A percentile compares a stretch with the other conserved stretches of the same genome.
Conservation (phyloP, 2,888 invertebrate species). For the Leucophenga maculata region DNA sequence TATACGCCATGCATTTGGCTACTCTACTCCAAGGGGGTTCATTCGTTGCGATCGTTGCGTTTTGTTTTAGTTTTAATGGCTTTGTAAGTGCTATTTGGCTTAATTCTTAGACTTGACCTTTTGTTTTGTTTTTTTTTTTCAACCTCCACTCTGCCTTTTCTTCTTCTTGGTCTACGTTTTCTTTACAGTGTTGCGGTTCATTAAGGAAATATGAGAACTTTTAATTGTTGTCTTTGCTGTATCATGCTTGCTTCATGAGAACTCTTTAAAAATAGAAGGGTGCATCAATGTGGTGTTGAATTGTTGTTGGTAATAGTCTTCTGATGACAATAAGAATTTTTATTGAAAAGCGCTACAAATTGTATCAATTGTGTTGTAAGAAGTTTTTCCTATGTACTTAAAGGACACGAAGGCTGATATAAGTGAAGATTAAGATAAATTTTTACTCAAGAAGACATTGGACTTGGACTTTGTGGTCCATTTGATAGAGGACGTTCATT, state of each 20-base stretch:
- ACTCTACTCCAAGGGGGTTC: background rate
- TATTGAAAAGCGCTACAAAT: slow-evolving; percentile 28
- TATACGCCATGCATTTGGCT: slow-evolving; percentile 24
- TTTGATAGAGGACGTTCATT: no score
- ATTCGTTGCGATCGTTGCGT: slow-evolving; percentile 24
- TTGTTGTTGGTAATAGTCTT: background rate
- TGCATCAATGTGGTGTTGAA: no score
- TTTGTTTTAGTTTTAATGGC: slow-evolving; percentile 38
- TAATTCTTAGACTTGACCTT: slow-evolving; percentile 55
- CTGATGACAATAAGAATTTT: slow-evolving; percentile 24
- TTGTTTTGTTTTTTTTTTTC: slow-evolving; percentile 39
- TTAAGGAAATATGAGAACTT: slow-evolving; percentile 62
- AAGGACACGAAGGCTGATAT: no score
- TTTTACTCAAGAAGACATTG: no score
- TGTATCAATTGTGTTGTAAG: no score
- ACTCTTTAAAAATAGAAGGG: slow-evolving; percentile 22
- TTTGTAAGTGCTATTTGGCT: slow-evolving; percentile 38
- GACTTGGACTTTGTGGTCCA: no score
- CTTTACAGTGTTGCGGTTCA: slow-evolving; percentile 53
- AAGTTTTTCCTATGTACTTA: no score
- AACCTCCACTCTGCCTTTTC: no score
- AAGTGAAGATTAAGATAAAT: no score
- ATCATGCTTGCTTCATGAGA: slow-evolving; percentile 40
- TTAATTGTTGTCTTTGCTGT: slow-evolving; percentile 40
- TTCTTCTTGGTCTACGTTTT: slow-evolving; percentile 17